Conservation (phyloP, 2,888 invertebrate genomes). For the Colletes collaris region DNA sequence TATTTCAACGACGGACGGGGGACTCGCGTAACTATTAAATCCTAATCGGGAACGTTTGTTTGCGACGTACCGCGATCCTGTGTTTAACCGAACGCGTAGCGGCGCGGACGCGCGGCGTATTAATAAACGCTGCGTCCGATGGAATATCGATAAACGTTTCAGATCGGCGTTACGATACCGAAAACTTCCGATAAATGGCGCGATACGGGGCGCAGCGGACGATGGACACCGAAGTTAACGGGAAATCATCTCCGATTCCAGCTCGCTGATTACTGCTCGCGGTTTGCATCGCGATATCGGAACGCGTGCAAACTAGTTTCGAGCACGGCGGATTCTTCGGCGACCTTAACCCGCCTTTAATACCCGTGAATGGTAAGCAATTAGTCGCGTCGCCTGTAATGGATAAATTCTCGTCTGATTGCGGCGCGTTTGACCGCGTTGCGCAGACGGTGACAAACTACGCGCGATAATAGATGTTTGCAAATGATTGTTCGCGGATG, state of each 20-base stretch:
- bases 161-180: slow-evolving; percentile 8
- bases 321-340: slow-evolving; percentile 13
- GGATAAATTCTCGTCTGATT: slow-evolving; percentile 59
- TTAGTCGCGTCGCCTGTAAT: slow-evolving; percentile 52
- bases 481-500: background rate
- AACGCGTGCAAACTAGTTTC: background rate
- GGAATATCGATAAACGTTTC: slow-evolving; percentile 7
- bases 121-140: slow-evolving; percentile 10
- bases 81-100: background rate
- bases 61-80: background rate
- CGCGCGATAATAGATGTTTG: slow-evolving; percentile 27
- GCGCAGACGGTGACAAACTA: slow-evolving; percentile 5
- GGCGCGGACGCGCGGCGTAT: background rate
- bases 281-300: background rate
- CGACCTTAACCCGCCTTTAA: slow-evolving; percentile 43
- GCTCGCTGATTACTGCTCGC: background rate
- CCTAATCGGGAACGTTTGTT: slow-evolving; percentile 18
- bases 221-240: background rate
- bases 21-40: slow-evolving; percentile 17
- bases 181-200: slow-evolving; percentile 22
- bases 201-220: background rate
- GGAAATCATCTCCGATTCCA: slow-evolving; percentile 19
- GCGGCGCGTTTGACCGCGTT: slow-evolving; percentile 12
- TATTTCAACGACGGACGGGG: background rate
- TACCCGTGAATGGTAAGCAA: slow-evolving; percentile 40